Conservation (phyloP, 1,140 invertebrate genomes). For the Diorhabda carinulata region DNA sequence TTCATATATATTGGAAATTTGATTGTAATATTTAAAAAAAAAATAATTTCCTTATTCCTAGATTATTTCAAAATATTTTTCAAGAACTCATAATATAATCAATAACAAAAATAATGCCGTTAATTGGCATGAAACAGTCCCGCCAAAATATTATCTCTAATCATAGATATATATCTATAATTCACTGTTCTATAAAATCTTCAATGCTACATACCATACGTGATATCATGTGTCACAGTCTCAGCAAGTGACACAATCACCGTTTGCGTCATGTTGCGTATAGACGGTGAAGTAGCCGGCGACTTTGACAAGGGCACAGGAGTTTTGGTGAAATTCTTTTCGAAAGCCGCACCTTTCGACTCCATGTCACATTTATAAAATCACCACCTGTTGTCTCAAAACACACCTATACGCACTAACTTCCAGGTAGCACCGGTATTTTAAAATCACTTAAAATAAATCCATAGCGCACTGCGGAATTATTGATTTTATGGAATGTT, state of each 20-base stretch:
- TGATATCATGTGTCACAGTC: slow-evolving; percentile 57
- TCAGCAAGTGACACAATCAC: slow-evolving; percentile 49
- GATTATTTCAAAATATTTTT: too few species aligned
- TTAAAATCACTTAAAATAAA: slow-evolving; percentile 8
- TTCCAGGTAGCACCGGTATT: background rate
- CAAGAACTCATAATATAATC: too few species aligned
- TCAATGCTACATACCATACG: slow-evolving; percentile 51
- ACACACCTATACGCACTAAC: slow-evolving; percentile 12
- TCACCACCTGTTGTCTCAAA: slow-evolving; percentile 18
- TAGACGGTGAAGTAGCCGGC: slow-evolving; percentile 40
- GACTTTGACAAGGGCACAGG: slow-evolving; percentile 46
- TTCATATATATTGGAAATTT: too few species aligned
- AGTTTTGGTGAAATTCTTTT: slow-evolving; percentile 43
- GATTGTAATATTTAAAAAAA: too few species aligned
- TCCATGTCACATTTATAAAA: slow-evolving; percentile 24
- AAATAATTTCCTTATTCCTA: too few species aligned
- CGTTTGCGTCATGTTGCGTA: slow-evolving; percentile 44
- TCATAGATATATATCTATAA: background rate
- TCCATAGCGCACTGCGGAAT: background rate
- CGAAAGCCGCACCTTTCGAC: slow-evolving; percentile 28
- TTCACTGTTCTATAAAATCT: background rate
- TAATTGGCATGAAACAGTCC: background rate
- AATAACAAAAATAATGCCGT: too few species aligned
- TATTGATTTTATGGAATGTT: slow-evolving; percentile 8
- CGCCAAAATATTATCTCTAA: background rate